Evolutionary conservation across 2,888 invertebrate genomes (phyloP).

Genomic region (Drosophila dives): DNA sequence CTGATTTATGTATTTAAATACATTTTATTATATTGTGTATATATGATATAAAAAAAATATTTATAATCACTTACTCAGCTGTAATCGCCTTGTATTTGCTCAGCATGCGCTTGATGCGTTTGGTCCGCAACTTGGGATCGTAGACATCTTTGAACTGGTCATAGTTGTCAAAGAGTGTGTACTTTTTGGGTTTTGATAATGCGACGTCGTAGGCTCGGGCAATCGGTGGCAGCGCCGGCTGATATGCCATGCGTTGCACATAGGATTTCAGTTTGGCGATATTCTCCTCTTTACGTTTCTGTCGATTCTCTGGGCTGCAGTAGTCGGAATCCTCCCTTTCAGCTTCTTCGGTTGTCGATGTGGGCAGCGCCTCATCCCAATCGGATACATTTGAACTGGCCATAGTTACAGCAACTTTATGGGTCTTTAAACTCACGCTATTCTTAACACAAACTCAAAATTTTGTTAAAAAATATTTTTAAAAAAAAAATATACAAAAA

Average conservation of each 20-base stretch:
- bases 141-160: slow-evolving; percentile 66
- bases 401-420: slow-evolving; percentile 35
- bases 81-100: slow-evolving; percentile 67
- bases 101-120: slow-evolving; percentile 72
- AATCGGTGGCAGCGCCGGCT: slow-evolving; percentile 68
- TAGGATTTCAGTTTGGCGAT: slow-evolving; percentile 70
- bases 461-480: slow-evolving; percentile 1
- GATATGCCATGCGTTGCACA: slow-evolving; percentile 78
- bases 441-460: slow-evolving; percentile 8
- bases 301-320: slow-evolving; percentile 52
- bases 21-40: not conserved
- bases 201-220: slow-evolving; percentile 61
- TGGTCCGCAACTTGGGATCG: slow-evolving; percentile 68
- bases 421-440: not conserved
- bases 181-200: slow-evolving; percentile 66
- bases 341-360: slow-evolving; percentile 46
- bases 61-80: slow-evolving; percentile 59
- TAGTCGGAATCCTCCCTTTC: slow-evolving; percentile 64
- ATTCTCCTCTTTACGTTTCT: slow-evolving; percentile 61
- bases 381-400: slow-evolving; percentile 69
- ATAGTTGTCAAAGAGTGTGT: slow-evolving; percentile 56
- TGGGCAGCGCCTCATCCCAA: slow-evolving; percentile 74
- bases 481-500: slow-evolving; percentile 2
- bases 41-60: not conserved
- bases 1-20: slow-evolving; percentile 40